Base-by-base conservation (phyloP, 2,113 vertebrate species). In the Callithrix jacchus region DNA sequence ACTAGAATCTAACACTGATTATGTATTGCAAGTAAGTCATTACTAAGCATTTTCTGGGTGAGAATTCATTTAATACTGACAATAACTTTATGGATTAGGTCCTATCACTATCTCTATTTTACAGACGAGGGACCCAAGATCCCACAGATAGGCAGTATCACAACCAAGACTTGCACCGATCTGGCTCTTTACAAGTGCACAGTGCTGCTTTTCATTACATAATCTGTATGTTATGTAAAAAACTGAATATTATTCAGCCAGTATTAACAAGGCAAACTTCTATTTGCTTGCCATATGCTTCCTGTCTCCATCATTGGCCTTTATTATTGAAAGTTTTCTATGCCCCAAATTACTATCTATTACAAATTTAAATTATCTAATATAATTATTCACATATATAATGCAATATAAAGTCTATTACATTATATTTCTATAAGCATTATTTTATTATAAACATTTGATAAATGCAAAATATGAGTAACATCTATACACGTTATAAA, bases 31-130 rank as follows among this genome's bases (percentile, higher is more conserved):
- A 52, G 14, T 17, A 52, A 32, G 27, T 94, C 30, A 12, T 80
- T 76, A 89, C 27, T 87, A 23, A 91, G 82, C 13, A 89, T 79
- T 95, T 96, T 68, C 82, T 61, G 96, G 88, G 52, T 94, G 32
- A 58, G 95, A 61, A 66, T 4, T 52, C 37, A 97, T 54, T 82
- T 71, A 91, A 52, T 14, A n/a, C 10, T 37, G 25, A 84, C 0
- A 54, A 27, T 30, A 86, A 89, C 3, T 95, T 84, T 47, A 83
- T 66, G 54, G 37, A 21, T 93, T n/a, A 76, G 20, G 17, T 61
- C 8, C 20, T 79, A 25, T 74, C 88, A 61, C 70, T 54, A 68
- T n/a, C 42, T 74, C 5, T 76, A 23, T 52, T 92, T 89, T 92
- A 84, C 2, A 77, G 37, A 52, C 23, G 23, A 70, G 35, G 1